Evolutionary conservation across 2,113 vertebrate species (phyloP).

Genomic region (Synodontis membranacea): DNA sequence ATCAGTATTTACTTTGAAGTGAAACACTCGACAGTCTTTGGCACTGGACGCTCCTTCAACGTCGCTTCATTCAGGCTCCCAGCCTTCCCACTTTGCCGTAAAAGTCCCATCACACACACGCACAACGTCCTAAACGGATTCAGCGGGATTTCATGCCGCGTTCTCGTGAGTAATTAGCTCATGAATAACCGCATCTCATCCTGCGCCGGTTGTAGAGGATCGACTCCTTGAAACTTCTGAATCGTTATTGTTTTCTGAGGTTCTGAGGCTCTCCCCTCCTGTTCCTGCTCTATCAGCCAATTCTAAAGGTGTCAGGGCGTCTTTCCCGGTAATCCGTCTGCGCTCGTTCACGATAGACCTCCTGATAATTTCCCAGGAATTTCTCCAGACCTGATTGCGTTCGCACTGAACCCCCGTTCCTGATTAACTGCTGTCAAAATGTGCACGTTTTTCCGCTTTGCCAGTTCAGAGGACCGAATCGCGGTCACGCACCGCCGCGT

Average conservation of each 20-base stretch:
- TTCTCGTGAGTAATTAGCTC: not conserved
- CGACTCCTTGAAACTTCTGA: not conserved
- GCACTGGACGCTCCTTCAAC: not conserved
- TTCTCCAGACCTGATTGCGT: not conserved
- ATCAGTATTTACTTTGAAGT: slow-evolving; percentile 65
- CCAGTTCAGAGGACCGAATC: slow-evolving; percentile 27
- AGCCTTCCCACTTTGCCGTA: not conserved
- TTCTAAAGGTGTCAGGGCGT: no score
- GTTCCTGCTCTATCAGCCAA: not conserved
- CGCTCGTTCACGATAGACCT: not conserved
- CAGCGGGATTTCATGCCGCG: not conserved
- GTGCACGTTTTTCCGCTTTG: not conserved
- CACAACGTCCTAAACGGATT: not conserved
- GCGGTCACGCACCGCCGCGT: slow-evolving; percentile 16
- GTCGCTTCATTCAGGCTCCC: not conserved
- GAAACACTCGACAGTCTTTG: not conserved
- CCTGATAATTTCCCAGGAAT: not conserved
- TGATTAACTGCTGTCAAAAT: not conserved
- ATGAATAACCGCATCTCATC: not conserved
- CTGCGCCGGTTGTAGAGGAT: not conserved
- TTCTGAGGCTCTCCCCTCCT: not conserved
- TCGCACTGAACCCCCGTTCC: not conserved
- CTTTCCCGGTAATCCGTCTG: not conserved
- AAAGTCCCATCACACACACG: not conserved
- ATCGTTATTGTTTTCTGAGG: not conserved